Percentiles rank a stretch among this genome's conserved stretches.
Conservation (phyloP, 2,888 invertebrate genomes). For the Campaea margaritaria region DNA sequence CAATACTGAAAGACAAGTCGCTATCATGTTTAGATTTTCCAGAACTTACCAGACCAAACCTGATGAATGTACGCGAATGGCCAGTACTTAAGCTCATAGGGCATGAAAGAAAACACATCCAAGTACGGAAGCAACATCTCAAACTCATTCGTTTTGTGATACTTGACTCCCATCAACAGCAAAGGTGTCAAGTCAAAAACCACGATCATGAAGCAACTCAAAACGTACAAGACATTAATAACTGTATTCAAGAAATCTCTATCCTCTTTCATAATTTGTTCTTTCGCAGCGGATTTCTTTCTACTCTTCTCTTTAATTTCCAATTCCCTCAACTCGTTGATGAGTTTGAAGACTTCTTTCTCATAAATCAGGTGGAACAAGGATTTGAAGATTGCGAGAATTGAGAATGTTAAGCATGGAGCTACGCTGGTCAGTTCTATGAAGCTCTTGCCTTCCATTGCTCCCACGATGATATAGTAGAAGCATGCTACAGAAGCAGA, state of each 20-base stretch:
- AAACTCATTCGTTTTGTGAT: conserved; percentile 49
- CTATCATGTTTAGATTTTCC: too few species aligned
- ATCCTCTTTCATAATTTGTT: too few species aligned
- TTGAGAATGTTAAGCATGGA: conserved; percentile 41
- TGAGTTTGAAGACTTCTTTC: too few species aligned
- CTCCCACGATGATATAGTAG: conserved; percentile 43
- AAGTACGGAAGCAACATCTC: conserved; percentile 55
- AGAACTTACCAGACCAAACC: conserved; percentile 54
- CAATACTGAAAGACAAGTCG: too few species aligned
- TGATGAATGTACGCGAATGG: conserved; percentile 56
- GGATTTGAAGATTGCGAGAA: too few species aligned
- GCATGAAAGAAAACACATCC: conserved; percentile 54
- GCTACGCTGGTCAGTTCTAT: conserved; percentile 52
- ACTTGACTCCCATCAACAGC: conserved; percentile 51
- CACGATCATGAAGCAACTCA: conserved; percentile 10
- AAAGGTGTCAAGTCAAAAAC: conserved; percentile 53
- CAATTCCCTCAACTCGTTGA: too few species aligned
- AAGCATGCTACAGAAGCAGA: conserved; percentile 40
- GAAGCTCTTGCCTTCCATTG: conserved; percentile 45
- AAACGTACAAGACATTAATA: too few species aligned
- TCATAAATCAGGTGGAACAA: too few species aligned
- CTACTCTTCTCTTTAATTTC: too few species aligned
- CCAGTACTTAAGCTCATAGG: conserved; percentile 54
- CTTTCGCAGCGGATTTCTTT: too few species aligned
- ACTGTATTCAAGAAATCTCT: too few species aligned